Conservation (phyloP, 2,888 invertebrate species). For the Nemurella pictetii region DNA sequence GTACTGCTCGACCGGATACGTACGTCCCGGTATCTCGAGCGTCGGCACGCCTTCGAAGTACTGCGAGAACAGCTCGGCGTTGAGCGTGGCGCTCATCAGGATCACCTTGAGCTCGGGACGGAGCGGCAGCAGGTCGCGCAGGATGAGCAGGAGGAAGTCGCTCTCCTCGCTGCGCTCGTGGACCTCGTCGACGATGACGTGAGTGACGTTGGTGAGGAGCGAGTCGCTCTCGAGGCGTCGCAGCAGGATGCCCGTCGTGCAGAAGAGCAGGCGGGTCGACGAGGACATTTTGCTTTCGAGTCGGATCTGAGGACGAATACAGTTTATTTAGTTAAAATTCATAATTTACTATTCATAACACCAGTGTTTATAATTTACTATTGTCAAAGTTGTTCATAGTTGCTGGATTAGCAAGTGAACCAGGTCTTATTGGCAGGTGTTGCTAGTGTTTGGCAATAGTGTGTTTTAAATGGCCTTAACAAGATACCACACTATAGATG, state of each 20-base stretch:
- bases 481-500: too few relatives aligned
- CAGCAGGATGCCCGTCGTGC: slow-evolving; percentile 90
- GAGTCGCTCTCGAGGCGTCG: slow-evolving; percentile 81
- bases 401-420: too few relatives aligned
- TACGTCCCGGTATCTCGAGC: slow-evolving; percentile 71
- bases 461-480: too few relatives aligned
- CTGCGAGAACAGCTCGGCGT: slow-evolving; percentile 78
- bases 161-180: slow-evolving; percentile 91
- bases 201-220: slow-evolving; percentile 74
- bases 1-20: slow-evolving; percentile 79
- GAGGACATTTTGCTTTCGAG: slow-evolving; percentile 76
- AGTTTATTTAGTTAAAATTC: too few relatives aligned
- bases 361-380: too few relatives aligned
- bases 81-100: slow-evolving; percentile 92
- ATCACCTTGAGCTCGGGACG: slow-evolving; percentile 79
- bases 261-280: slow-evolving; percentile 83
- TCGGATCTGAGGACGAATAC: too few relatives aligned
- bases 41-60: slow-evolving; percentile 83
- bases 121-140: slow-evolving; percentile 73
- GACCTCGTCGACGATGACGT: slow-evolving; percentile 87
- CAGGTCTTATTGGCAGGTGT: too few relatives aligned
- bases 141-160: slow-evolving; percentile 83
- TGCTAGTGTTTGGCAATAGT: too few relatives aligned
- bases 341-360: too few relatives aligned
- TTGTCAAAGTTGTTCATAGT: too few relatives aligned